Conservation (phyloP, 1,140 invertebrate species). For the Bombus terrestris region DNA sequence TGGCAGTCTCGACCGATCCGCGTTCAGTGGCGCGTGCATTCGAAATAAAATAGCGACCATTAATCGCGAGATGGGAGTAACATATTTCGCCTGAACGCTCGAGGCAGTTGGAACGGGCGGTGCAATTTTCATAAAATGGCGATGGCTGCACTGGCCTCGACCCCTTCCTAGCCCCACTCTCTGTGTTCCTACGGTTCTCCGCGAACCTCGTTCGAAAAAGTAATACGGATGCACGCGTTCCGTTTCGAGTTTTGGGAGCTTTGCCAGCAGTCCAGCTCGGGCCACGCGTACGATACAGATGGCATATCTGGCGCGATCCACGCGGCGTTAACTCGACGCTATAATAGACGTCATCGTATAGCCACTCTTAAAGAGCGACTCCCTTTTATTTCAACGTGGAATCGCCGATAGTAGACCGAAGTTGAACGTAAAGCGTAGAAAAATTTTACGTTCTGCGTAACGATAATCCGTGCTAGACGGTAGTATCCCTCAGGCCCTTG, state of each 20-base stretch:
- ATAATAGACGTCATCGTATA: conserved; percentile 45
- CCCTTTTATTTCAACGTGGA: conserved; percentile 1
- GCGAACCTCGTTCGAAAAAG: conserved; percentile 66
- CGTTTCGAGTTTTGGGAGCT: conserved; percentile 48
- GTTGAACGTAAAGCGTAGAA: background rate
- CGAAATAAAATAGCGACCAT: conserved; percentile 74
- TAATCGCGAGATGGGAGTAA: conserved; percentile 69
- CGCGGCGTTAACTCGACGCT: conserved; percentile 40
- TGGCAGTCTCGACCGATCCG: background rate
- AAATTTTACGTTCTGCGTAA: background rate
- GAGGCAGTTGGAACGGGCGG: conserved; percentile 63
- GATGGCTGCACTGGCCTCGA: conserved; percentile 32
- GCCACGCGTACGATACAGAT: conserved; percentile 33
- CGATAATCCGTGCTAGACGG: background rate
- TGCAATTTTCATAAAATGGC: conserved; percentile 79
- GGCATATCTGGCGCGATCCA: conserved; percentile 39
- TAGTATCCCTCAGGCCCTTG: background rate
- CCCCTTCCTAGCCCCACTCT: conserved; percentile 2
- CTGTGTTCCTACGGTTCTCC: background rate
- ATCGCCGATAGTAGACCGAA: background rate
- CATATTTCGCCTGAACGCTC: conserved; percentile 67
- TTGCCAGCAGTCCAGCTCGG: conserved; percentile 39
- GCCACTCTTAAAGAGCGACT: conserved; percentile 9
- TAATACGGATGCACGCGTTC: conserved; percentile 66
- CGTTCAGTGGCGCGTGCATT: conserved; percentile 41